Evolutionary conservation across 1,140 invertebrate genomes (phyloP), one percentile per base, ranked within the genome.

Genomic region (Metopolophium dirhodum): DNA sequence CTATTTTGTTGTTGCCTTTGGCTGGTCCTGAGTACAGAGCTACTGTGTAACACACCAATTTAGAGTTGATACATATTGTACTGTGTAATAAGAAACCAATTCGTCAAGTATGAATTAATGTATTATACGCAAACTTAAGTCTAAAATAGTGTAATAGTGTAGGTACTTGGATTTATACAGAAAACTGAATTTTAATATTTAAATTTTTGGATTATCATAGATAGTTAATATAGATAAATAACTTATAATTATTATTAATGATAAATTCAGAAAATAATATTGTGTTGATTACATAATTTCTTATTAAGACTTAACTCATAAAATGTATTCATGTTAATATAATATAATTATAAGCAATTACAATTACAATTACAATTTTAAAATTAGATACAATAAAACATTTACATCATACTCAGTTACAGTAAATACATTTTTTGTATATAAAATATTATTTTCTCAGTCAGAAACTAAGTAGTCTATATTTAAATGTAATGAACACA

Each of bases 401-500:
- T 37, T 30, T 87, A 45, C 41, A 49, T 49, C 7, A 54, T 89
- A 54, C 30, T 51, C 35, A 51, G 47, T 89, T 89, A 89, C 49
- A 23, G n/a, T 89, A 37, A 89, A 54, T 57, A 54, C 41, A 26
- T 41, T 49, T 14, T 88, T 88, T 9, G n/a, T 26, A 7, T 54
- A 88, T 88, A 22, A 54, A 54, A 35, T 45, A 41, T 85, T 41
- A 85, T 88, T 20, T 47, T 49, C 26, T n/a, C 45, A 49, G n/a
- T 87, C 86, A 49, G 47, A 87, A 54, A 57, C 87, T 89, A 51
- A 89, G 35, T 89, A n/a, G 49, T 54, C 35, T 51, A 37, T 54
- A 37, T 54, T 57, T 89, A 54, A 89, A 89, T 54, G 54, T 89
- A 89, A 89, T 89, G 87, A 89, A 89, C 87, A 89, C 87, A 88